A percentile compares a stretch with the other conserved stretches of the same genome.
Evolutionary conservation across 2,888 invertebrate genomes (phyloP).

Genomic region (Pristionchus fissidentatus): DNA sequence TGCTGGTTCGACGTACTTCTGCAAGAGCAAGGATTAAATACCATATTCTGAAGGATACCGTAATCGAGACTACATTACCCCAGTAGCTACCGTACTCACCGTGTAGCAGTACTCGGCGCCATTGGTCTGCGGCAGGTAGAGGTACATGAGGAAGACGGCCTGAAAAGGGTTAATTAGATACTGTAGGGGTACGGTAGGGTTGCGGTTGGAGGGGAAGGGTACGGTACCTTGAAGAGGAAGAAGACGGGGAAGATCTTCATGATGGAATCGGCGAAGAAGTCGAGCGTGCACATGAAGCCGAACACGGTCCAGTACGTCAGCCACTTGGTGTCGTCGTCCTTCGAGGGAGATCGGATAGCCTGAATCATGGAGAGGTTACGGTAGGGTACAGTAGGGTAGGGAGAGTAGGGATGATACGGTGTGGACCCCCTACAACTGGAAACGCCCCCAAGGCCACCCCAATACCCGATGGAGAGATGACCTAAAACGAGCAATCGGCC

Average conservation of each 20-base stretch:
- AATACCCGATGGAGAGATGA: no score
- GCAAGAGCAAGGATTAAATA: no score
- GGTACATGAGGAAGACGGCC: slow-evolving; percentile 57
- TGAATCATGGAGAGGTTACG: not conserved
- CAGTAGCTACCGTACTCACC: not conserved
- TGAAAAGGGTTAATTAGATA: no score
- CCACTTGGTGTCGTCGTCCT: slow-evolving; percentile 82
- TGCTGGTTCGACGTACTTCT: slow-evolving; percentile 42
- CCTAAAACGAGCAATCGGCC: no score
- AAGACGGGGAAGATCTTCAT: slow-evolving; percentile 56
- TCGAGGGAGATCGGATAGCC: slow-evolving; percentile 78
- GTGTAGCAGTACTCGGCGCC: slow-evolving; percentile 56
- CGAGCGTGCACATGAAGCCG: slow-evolving; percentile 47
- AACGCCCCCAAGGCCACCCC: no score
- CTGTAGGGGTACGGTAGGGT: no score
- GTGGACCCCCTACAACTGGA: no score
- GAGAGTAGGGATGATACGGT: no score
- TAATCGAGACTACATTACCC: no score
- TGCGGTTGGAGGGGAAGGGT: no score
- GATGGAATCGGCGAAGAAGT: slow-evolving; percentile 59
- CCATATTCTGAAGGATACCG: no score
- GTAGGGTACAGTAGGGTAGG: not conserved
- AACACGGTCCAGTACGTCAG: slow-evolving; percentile 90
- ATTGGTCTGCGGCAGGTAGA: slow-evolving; percentile 58
- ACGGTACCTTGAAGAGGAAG: slow-evolving; percentile 56